Evolutionary conservation across 1,140 invertebrate genomes (phyloP).

Genomic region (Parasteatoda tepidariorum): DNA sequence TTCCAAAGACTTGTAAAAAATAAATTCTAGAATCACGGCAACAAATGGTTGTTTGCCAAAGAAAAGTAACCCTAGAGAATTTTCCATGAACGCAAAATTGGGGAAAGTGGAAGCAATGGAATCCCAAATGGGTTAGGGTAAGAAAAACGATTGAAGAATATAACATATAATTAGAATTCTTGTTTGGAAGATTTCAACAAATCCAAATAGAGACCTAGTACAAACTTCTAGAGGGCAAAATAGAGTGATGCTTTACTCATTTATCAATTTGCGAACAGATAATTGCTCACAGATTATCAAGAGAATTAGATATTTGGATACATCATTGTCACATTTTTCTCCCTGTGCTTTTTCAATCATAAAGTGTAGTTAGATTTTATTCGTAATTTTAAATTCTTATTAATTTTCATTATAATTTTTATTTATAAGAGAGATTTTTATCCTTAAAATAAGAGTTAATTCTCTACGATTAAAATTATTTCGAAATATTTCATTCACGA

Average conservation of each 20-base stretch:
- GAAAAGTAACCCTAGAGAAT: conserved; percentile 15
- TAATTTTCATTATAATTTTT: too few relatives aligned
- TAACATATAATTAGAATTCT: conserved; percentile 14
- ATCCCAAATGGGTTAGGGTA: background rate
- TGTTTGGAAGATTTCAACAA: conserved; percentile 1
- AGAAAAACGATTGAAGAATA: background rate
- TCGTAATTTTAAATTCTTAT: too few relatives aligned
- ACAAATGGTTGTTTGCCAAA: conserved; percentile 17
- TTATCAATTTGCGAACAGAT: background rate
- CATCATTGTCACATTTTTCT: too few relatives aligned
- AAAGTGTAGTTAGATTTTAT: too few relatives aligned
- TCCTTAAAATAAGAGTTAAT: too few relatives aligned
- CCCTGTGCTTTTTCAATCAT: too few relatives aligned
- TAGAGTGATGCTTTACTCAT: background rate
- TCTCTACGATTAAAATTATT: too few relatives aligned
- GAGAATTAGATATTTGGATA: too few relatives aligned
- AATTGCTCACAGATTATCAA: too few relatives aligned
- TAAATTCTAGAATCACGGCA: conserved; percentile 7
- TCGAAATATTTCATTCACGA: too few relatives aligned
- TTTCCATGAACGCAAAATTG: background rate
- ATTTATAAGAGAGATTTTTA: too few relatives aligned
- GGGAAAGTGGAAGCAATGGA: background rate
- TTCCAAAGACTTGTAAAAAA: conserved; percentile 13
- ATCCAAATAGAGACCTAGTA: conserved; percentile 9
- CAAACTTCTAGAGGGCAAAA: background rate